phyloP scores from a whole-genome alignment of 2,888 invertebrate species.

The Drosophila cracens region DNA sequence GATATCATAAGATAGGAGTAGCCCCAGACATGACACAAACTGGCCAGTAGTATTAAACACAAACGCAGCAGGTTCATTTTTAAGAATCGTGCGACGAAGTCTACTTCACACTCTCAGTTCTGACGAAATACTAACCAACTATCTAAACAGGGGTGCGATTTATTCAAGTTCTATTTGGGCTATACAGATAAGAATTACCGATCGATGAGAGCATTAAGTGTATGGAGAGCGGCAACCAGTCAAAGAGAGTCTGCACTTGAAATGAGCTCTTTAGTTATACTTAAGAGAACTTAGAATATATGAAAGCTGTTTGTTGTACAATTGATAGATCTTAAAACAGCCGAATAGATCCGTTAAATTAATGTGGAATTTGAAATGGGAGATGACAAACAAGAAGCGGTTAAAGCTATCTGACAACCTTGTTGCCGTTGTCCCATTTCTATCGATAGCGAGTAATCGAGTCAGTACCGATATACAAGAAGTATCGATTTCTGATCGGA shows the following conservation, averaged over 20 bases:
- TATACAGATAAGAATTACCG: background rate
- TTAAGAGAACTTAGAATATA: background rate
- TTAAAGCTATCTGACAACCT: no score
- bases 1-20: constrained; percentile 70
- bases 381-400: no score
- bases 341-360: background rate
- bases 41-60: constrained; percentile 18
- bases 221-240: background rate
- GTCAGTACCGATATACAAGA: no score
- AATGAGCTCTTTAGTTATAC: background rate
- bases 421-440: no score
- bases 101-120: background rate
- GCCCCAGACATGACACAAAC: constrained; percentile 37
- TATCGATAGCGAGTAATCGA: no score
- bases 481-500: no score
- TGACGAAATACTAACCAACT: constrained; percentile 3
- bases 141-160: background rate
- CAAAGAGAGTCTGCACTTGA: background rate
- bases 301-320: background rate
- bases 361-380: no score
- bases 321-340: background rate
- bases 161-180: background rate
- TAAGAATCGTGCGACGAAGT: background rate
- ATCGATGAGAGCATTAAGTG: background rate
- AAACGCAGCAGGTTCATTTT: constrained; percentile 10